Evolutionary conservation across 2,888 invertebrate species (phyloP).

Genomic region (Eupithecia abbreviata): DNA sequence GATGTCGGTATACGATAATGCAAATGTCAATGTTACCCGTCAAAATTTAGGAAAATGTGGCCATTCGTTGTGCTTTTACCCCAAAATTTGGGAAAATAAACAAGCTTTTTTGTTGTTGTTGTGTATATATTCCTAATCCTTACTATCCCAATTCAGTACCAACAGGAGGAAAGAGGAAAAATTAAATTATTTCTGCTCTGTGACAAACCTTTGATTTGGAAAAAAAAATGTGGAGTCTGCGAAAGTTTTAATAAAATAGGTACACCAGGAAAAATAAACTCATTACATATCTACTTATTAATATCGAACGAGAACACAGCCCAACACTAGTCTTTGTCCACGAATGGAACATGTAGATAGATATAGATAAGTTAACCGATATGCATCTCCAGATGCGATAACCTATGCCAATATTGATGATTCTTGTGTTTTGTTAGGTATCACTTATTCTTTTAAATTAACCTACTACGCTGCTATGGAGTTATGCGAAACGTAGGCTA

Average conservation of each 20-base stretch:
- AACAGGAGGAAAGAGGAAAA: not conserved
- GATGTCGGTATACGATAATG: not conserved
- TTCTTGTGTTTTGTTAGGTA: not conserved
- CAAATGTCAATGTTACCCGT: not conserved
- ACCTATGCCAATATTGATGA: slow-evolving; percentile 2
- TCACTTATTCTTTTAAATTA: not conserved
- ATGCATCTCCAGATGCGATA: not conserved
- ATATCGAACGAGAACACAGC: not conserved
- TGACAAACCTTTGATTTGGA: not conserved
- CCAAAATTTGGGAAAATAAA: not conserved
- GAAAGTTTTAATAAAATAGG: no score
- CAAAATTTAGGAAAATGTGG: not conserved
- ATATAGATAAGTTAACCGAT: not conserved
- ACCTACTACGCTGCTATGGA: not conserved
- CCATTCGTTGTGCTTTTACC: not conserved
- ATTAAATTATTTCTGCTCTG: not conserved
- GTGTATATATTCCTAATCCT: not conserved
- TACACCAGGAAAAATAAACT: no score
- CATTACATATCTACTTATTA: no score
- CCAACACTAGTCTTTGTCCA: not conserved
- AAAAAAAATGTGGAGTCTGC: no score
- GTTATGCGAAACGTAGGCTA: not conserved
- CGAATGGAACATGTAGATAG: not conserved
- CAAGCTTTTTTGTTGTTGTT: not conserved
- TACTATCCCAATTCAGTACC: not conserved